Evolutionary conservation across 1,140 invertebrate species (phyloP), one percentile per base, ranked within the genome.

Genomic region (Saccostrea cuccullata): DNA sequence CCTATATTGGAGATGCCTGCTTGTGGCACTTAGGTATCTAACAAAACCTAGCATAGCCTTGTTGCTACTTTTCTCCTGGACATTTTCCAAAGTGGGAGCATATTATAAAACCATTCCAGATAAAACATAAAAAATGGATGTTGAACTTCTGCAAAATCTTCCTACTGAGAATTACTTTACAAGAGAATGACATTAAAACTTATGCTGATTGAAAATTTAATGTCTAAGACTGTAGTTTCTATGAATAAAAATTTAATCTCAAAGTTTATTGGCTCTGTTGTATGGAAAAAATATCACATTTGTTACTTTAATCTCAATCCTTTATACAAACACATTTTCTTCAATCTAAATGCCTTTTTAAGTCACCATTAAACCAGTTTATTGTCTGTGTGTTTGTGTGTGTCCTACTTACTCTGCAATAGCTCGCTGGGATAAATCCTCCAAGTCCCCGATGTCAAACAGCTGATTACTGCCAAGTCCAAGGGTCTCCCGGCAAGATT

Each of bases 391-490:
- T 55, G 36, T 83, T 47, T 83, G 82, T 56, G 20, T 55, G 40
- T 55, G 73, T 82, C 5, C 73, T 82, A 94, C 93, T 93, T 89
- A 94, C 94, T 94, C 93, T 47, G 92, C 90, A 40, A 94, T 93
- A 26, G 93, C 93, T 82, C 94, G 85, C 36, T 92, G 92, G 12
- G 93, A 92, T 12, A 95, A 87, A 87, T 95, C 94, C 88, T 95
- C 93, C 15, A 95, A 91, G 89, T 95, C 94, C 84, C 89, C 89
- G 8, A 92, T 89, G 89, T 94, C 92, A 90, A 95, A 95, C 77
- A 95, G 89, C 60, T 95, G 94, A 67, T 91, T 88, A 56, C 93
- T 90, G 30, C 86, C 92, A 64, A 95, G 89, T n/a, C 93, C 93
- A 90, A 95, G 94, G 13, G 90, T 87, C 26, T 91, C 91, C 86